Evolutionary conservation across 2,888 invertebrate genomes (phyloP).

Genomic region (Cinara cedri): DNA sequence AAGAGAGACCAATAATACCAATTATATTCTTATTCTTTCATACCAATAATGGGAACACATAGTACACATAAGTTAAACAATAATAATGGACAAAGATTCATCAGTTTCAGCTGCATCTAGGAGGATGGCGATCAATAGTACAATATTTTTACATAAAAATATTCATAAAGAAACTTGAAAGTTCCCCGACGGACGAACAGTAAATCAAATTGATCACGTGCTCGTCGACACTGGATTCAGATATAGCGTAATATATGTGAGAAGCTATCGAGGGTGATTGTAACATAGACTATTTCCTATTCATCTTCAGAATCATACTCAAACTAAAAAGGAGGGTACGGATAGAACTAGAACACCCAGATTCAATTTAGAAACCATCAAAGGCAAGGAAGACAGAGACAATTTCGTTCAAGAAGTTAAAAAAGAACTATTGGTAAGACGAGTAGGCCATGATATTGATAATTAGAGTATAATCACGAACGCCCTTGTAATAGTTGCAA

Average conservation of each 20-base stretch:
- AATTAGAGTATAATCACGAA: neutral
- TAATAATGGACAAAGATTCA: conserved; percentile 55
- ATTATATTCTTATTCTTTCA: no score
- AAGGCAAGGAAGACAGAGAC: neutral
- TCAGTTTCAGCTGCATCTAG: conserved; percentile 28
- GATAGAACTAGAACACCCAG: neutral
- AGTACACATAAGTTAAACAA: conserved; percentile 55
- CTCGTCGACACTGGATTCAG: conserved; percentile 14
- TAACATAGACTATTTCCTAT: conserved; percentile 35
- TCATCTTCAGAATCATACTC: conserved; percentile 12
- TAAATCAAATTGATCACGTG: conserved; percentile 36
- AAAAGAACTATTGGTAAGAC: conserved; percentile 4
- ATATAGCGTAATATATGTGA: conserved; percentile 33
- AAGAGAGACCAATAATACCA: no score
- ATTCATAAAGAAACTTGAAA: no score
- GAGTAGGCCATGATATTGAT: neutral
- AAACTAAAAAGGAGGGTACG: conserved; percentile 16
- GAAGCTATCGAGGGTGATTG: conserved; percentile 27
- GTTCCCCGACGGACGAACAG: conserved; percentile 21
- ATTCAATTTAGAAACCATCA: conserved; percentile 29
- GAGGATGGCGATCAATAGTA: no score
- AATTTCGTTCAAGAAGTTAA: neutral
- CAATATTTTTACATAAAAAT: no score
- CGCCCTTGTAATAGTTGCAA: conserved; percentile 10
- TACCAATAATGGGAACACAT: conserved; percentile 3